A percentile compares a stretch with the other conserved stretches of the same genome.
Conservation (phyloP, 2,888 invertebrate species). For the Lissocephala sabroskyi region DNA sequence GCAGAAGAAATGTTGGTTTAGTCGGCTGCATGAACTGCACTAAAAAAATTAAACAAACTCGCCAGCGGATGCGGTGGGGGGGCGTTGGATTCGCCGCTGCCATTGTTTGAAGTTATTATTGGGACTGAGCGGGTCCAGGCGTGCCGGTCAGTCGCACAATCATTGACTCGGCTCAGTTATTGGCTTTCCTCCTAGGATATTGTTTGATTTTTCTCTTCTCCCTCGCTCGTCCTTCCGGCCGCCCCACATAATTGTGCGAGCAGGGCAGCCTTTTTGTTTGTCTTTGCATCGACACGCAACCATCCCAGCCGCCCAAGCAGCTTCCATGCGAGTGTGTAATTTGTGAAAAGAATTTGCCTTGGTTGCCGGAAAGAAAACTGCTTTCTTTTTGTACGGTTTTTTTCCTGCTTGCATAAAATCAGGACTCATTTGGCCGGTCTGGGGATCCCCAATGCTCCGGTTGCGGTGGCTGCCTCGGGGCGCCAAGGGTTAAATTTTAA, state of each 20-base stretch:
- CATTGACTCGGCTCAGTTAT: conserved; percentile 16
- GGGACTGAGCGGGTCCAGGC: conserved; percentile 27
- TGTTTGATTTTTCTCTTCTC: conserved; percentile 23
- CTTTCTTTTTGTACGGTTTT: not conserved
- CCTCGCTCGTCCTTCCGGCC: too few relatives aligned
- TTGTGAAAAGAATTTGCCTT: conserved; percentile 58
- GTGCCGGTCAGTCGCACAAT: conserved; percentile 28
- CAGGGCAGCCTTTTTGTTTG: conserved; percentile 2
- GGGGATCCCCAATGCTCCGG: conserved; percentile 13
- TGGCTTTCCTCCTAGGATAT: conserved; percentile 41
- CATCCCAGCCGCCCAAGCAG: not conserved
- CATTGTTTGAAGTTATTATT: conserved; percentile 60
- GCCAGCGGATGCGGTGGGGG: conserved; percentile 8
- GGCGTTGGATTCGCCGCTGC: not conserved
- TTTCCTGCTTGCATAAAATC: not conserved
- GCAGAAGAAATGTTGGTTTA: conserved; percentile 55
- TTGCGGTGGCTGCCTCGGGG: conserved; percentile 50
- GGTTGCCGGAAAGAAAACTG: conserved; percentile 21
- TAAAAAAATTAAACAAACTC: conserved; percentile 52
- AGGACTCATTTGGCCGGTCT: not conserved
- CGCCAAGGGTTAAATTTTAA: conserved; percentile 52
- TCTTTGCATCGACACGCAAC: not conserved
- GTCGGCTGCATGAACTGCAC: conserved; percentile 60
- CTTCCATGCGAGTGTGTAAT: conserved; percentile 53
- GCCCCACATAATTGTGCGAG: not conserved